These are phyloP conservation scores for Notoglanidium macrostoma DNA, from an alignment of 2,797 vertebrate species.

Conservation along the genomic window DNA sequence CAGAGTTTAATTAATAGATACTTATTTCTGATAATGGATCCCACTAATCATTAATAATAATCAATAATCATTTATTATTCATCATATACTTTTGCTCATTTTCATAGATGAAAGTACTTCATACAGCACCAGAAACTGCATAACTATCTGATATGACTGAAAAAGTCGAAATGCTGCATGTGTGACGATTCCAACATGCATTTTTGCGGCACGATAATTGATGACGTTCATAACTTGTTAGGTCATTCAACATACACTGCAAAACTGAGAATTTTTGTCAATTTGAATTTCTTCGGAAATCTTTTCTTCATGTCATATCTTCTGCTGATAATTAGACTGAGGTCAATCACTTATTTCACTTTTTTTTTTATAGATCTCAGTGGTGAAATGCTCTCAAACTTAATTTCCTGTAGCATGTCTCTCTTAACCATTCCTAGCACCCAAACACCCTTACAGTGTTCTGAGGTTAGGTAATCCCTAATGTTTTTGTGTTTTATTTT, in stretches of 20 bases:
- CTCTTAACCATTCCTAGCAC: neutral
- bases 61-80: neutral
- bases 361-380: neutral
- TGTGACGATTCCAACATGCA: neutral
- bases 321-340: neutral
- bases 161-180: neutral
- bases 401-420: neutral
- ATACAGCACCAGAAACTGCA: neutral
- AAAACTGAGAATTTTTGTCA: neutral
- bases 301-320: neutral
- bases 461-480: neutral
- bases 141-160: neutral
- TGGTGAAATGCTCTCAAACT: neutral
- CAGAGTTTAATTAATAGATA: neutral
- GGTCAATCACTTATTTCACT: neutral
- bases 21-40: neutral
- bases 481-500: slow-evolving; percentile 13
- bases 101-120: neutral
- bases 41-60: neutral
- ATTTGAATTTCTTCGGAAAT: neutral
- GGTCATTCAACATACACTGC: neutral
- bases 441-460: neutral
- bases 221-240: neutral
- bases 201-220: neutral
- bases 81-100: neutral